Percentiles rank a stretch among this genome's conserved stretches.
Conservation (phyloP, 2,113 vertebrate species). For the Elachura formosa region DNA sequence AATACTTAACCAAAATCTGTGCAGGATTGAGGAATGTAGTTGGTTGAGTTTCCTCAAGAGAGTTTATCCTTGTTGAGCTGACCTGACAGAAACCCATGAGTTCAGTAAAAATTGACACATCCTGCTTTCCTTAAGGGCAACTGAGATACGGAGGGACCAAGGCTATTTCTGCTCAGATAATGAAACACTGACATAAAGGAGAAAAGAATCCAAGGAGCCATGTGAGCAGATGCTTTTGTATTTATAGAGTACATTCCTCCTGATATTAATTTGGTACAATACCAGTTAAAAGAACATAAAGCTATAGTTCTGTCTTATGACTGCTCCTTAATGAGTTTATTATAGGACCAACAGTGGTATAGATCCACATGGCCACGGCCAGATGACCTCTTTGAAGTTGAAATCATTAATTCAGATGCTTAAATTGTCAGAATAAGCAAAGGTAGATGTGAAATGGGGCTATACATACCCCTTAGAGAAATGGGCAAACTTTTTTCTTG, state of each 20-base stretch:
- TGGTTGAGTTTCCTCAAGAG: not conserved
- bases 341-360: not conserved
- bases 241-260: not conserved
- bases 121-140: not conserved
- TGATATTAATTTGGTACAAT: not conserved
- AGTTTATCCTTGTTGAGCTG: not conserved
- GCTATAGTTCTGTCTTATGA: not conserved
- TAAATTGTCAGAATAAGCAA: not conserved
- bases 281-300: not conserved
- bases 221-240: not conserved
- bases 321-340: not conserved
- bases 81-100: not conserved
- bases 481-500: not conserved
- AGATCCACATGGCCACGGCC: fast-evolving
- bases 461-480: not conserved
- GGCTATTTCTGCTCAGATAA: not conserved
- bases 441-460: not conserved
- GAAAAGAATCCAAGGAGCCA: not conserved
- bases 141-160: not conserved
- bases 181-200: not conserved
- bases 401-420: conserved; percentile 6
- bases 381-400: not conserved
- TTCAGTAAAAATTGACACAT: not conserved
- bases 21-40: not conserved
- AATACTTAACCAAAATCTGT: not conserved